phyloP scores from a whole-genome alignment of 2,888 invertebrate species.

The Oegoconia quadripuncta region DNA sequence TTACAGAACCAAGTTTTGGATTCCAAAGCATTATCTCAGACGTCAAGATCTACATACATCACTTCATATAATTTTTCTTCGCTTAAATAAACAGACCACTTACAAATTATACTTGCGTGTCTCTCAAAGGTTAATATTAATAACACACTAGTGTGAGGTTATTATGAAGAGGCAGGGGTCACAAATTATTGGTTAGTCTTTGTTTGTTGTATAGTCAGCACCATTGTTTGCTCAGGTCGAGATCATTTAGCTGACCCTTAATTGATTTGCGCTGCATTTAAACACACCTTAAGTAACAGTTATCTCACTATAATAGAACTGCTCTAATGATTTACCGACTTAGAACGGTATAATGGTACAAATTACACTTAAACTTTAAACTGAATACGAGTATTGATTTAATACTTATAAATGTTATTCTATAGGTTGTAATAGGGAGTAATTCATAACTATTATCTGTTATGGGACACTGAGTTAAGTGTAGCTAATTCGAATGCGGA shows the following conservation, averaged over 20 bases:
- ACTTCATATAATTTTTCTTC: too few species aligned
- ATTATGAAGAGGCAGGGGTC: slow-evolving; percentile 11
- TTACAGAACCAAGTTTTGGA: too few species aligned
- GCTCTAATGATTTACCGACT: slow-evolving; percentile 1
- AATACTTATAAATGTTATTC: background rate
- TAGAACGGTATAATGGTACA: background rate
- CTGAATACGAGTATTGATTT: slow-evolving; percentile 1
- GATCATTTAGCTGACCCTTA: slow-evolving; percentile 51
- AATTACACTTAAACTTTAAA: background rate
- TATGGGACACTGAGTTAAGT: too few species aligned
- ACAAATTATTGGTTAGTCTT: slow-evolving; percentile 15
- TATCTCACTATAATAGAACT: slow-evolving; percentile 30
- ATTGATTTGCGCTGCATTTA: slow-evolving; percentile 44
- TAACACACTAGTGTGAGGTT: background rate
- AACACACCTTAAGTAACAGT: slow-evolving; percentile 38
- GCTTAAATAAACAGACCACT: background rate
- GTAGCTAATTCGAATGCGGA: too few species aligned
- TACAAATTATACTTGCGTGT: too few species aligned
- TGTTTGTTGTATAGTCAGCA: slow-evolving; percentile 39
- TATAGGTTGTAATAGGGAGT: background rate
- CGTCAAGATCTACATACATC: too few species aligned
- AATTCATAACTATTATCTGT: background rate
- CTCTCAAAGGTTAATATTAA: background rate
- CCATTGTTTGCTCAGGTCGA: slow-evolving; percentile 52
- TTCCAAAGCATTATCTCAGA: too few species aligned